Evolutionary conservation across 2,888 invertebrate species (phyloP).

Genomic region (Capitulum mitella): DNA sequence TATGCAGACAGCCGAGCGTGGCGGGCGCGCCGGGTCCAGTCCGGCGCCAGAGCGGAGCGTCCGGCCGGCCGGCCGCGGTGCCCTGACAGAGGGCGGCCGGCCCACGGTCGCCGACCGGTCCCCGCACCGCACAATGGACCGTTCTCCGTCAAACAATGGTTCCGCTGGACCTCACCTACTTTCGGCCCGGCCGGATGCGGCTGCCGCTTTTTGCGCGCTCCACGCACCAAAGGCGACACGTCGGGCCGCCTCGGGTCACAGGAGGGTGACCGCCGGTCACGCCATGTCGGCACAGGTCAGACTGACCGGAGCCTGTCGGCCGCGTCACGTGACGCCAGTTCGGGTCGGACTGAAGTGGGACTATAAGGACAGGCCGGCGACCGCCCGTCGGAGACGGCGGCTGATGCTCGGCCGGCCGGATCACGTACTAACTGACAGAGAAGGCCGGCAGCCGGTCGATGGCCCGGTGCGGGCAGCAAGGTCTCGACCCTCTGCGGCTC

Average conservation of each 20-base stretch:
- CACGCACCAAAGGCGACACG: neutral
- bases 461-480: too few species aligned
- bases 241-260: too few species aligned
- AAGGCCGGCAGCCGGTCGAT: too few species aligned
- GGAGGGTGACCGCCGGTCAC: neutral
- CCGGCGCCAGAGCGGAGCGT: neutral
- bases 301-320: neutral
- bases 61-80: neutral
- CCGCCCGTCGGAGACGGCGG: too few species aligned
- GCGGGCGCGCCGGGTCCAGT: neutral
- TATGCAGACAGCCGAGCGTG: neutral
- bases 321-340: too few species aligned
- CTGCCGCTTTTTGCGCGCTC: neutral
- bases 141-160: slow-evolving; percentile 18
- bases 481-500: too few species aligned
- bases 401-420: too few species aligned
- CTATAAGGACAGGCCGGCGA: too few species aligned
- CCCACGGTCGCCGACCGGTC: neutral
- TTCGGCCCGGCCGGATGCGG: neutral
- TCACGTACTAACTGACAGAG: too few species aligned
- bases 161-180: neutral
- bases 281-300: neutral
- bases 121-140: neutral
- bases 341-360: too few species aligned
- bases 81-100: neutral